A percentile compares a stretch with the other conserved stretches of the same genome.
These are phyloP conservation scores for Dryomyza anilis DNA, from an alignment of 2,888 invertebrate genomes.

Conservation along the genomic window DNA sequence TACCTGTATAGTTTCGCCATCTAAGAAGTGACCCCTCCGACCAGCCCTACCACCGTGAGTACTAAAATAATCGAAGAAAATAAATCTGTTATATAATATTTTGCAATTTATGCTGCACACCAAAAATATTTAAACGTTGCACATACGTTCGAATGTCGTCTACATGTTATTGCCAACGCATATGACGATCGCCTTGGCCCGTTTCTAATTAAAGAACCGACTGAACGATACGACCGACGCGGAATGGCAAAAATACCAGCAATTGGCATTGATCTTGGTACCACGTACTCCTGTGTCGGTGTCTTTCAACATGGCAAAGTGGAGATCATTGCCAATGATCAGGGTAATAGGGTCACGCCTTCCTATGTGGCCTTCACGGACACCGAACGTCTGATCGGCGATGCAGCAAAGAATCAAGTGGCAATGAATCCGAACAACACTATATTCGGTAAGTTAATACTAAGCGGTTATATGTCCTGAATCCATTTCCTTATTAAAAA, in stretches of 20 bases:
- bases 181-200: constrained; percentile 9
- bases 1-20: constrained; percentile 59
- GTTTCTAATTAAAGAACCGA: constrained; percentile 47
- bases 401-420: constrained; percentile 85
- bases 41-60: too few species aligned
- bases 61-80: background rate
- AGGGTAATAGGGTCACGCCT: constrained; percentile 81
- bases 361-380: constrained; percentile 83
- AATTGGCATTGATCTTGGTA: constrained; percentile 78
- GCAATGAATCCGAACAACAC: constrained; percentile 91
- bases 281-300: constrained; percentile 92
- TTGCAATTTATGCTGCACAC: background rate
- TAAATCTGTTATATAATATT: constrained; percentile 2
- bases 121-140: too few species aligned
- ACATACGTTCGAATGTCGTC: too few species aligned
- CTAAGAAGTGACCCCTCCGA: too few species aligned
- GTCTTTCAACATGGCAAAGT: constrained; percentile 89
- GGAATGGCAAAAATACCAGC: constrained; percentile 61
- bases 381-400: constrained; percentile 82
- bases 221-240: background rate
- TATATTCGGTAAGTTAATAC: constrained; percentile 85
- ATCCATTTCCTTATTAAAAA: too few species aligned
- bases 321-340: constrained; percentile 84
- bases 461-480: too few species aligned
- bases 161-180: background rate